Percentiles rank a stretch among this genome's conserved stretches.
phyloP scores from a whole-genome alignment of 2,888 invertebrate species.

The Catocala sponsa region DNA sequence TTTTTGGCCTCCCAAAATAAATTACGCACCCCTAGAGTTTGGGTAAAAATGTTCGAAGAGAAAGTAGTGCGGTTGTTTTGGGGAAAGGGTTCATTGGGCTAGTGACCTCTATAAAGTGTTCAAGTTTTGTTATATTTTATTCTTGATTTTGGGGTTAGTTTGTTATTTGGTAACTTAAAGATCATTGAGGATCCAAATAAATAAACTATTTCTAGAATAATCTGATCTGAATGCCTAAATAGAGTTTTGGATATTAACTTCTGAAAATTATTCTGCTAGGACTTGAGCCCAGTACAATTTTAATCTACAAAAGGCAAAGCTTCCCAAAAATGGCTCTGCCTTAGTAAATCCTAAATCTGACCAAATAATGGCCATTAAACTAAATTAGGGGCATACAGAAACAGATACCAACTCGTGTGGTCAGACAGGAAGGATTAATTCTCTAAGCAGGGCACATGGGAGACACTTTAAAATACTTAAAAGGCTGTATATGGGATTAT shows the following conservation, averaged over 20 bases:
- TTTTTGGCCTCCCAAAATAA: conserved; percentile 44
- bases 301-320: conserved; percentile 1
- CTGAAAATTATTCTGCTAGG: not conserved
- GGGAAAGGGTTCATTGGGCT: conserved; percentile 20
- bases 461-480: conserved; percentile 48
- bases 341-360: conserved; percentile 22
- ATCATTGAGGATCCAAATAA: not conserved
- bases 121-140: conserved; percentile 6
- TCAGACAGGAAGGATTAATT: conserved; percentile 51
- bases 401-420: conserved; percentile 49
- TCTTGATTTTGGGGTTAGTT: conserved; percentile 2
- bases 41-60: conserved; percentile 21
- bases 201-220: not conserved
- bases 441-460: conserved; percentile 38
- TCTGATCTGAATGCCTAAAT: too few species aligned
- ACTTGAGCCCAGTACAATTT: not conserved
- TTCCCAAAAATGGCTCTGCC: not conserved
- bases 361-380: conserved; percentile 31
- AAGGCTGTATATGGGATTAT: conserved; percentile 42
- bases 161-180: conserved; percentile 2
- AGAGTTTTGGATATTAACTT: not conserved
- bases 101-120: conserved; percentile 15
- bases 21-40: conserved; percentile 33
- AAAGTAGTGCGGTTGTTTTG: conserved; percentile 27
- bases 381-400: conserved; percentile 30